phyloP scores from a whole-genome alignment of 2,888 invertebrate genomes.

The Copidosoma aretas region DNA sequence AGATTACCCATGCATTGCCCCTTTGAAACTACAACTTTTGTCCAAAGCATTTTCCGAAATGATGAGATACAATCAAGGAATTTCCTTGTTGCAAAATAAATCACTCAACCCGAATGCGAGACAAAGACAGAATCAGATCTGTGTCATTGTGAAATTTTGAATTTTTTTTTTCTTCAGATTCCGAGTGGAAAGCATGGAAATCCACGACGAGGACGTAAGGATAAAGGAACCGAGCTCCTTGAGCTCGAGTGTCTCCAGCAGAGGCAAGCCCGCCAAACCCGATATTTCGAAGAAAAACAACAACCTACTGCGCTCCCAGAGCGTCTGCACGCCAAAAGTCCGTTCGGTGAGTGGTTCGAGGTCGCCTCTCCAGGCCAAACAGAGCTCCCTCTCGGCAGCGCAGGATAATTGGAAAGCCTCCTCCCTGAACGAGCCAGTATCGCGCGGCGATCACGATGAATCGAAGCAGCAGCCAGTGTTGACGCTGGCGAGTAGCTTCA shows the following conservation, averaged over 20 bases:
- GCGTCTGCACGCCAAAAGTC: constrained; percentile 29
- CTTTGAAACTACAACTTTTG: too few species aligned
- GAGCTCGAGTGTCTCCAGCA: constrained; percentile 22
- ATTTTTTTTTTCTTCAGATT: constrained; percentile 49
- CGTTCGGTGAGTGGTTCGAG: not conserved
- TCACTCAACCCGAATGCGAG: too few species aligned
- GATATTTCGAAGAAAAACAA: not conserved
- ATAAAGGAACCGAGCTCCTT: constrained; percentile 51
- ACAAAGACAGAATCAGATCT: too few species aligned
- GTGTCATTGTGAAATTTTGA: too few species aligned
- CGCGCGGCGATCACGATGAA: not conserved
- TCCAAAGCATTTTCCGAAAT: too few species aligned
- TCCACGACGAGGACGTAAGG: constrained; percentile 56
- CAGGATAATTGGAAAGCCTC: not conserved
- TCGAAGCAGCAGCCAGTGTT: constrained; percentile 49
- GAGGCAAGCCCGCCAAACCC: constrained; percentile 3
- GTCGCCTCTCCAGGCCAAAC: constrained; percentile 37
- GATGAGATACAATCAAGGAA: too few species aligned
- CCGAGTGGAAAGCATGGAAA: constrained; percentile 59
- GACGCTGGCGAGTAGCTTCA: constrained; percentile 55
- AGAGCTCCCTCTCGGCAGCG: constrained; percentile 52
- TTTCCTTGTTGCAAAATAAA: too few species aligned
- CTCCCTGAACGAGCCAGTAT: not conserved
- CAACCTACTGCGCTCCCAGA: constrained; percentile 37
- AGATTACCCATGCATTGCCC: too few species aligned